Evolutionary conservation across 1,140 invertebrate species (phyloP), one percentile per base, ranked within the genome.

Genomic region (Dinothrombium tinctorium): DNA sequence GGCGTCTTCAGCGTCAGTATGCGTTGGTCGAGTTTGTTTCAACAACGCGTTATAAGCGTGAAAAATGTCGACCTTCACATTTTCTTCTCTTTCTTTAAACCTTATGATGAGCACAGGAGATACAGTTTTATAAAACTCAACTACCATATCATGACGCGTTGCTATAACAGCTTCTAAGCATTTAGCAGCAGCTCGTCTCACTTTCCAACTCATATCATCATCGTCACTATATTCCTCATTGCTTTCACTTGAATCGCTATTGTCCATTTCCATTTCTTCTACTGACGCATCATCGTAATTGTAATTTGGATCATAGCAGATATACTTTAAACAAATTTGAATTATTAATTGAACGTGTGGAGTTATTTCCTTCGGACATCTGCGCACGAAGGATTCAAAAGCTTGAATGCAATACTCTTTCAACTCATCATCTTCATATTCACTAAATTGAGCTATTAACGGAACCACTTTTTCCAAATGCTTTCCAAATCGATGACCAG

Each of bases 151-250:
- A 47, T 84, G 75, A 43, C 87, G 68, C 0, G 83, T 92, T 0
- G 75, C 68, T 44, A 98, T 83, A 15, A 96, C 71, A 7, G 87
- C 82, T 60, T 96, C 87, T 4, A 99, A 61, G 56, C 90, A 95
- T 61, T 98, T 99, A 0, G 92, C 90, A 24, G 90, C 81, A 4
- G 89, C 78, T 33, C 92, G 67, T 36, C 94, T 65, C 12, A 74
- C 71, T 65, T 99, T 99, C 92, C 94, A 99, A 42, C 83, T 90
- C 77, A 98, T 89, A 57, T 99, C 94, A 58, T 99, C 94, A 61
- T 95, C 89, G 59, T 96, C 89, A 26, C 84, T 92, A 56, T 94
- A 96, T 51, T 87, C 82, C 51, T 87, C 82, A 47, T 87, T 84
- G 32, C 73, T 76, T 41, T 77, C 71, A 31, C 73, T 76, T 43